A percentile compares a stretch with the other conserved stretches of the same genome.
Evolutionary conservation across 2,113 vertebrate species (phyloP).

Genomic region (Alouatta palliata): DNA sequence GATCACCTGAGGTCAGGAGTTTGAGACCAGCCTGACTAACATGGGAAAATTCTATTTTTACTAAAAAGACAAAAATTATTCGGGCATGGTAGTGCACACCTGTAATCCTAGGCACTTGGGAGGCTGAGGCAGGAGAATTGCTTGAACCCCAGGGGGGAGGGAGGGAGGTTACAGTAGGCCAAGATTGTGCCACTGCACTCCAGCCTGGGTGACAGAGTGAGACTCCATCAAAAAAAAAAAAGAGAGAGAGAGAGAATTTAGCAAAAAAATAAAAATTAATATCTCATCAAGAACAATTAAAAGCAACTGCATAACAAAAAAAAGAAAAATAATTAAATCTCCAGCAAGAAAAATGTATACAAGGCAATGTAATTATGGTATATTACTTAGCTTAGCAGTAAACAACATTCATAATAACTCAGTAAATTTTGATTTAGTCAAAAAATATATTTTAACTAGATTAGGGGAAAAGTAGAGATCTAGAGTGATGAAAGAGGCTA

Average conservation of each 20-base stretch:
- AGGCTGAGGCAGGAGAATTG: background rate
- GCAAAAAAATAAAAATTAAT: background rate
- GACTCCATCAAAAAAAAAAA: background rate
- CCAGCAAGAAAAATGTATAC: background rate
- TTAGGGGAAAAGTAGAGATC: background rate
- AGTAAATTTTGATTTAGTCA: background rate
- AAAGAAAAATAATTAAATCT: slow-evolving; percentile 27
- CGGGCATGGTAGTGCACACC: background rate
- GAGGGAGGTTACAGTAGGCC: background rate
- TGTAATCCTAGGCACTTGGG: background rate
- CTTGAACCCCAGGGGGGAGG: background rate
- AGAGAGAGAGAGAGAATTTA: background rate
- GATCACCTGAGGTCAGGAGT: background rate
- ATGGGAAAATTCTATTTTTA: no score
- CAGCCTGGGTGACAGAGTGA: background rate
- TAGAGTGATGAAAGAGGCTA: background rate
- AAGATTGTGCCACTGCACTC: no score
- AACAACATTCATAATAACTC: background rate
- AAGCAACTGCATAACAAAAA: no score
- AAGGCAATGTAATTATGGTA: background rate
- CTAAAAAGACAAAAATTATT: background rate
- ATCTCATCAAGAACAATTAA: no score
- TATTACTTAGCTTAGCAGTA: background rate
- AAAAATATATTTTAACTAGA: background rate
- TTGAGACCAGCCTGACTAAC: background rate